Conservation (phyloP, 2,797 vertebrate genomes). For the Cyprinodon diabolis region DNA sequence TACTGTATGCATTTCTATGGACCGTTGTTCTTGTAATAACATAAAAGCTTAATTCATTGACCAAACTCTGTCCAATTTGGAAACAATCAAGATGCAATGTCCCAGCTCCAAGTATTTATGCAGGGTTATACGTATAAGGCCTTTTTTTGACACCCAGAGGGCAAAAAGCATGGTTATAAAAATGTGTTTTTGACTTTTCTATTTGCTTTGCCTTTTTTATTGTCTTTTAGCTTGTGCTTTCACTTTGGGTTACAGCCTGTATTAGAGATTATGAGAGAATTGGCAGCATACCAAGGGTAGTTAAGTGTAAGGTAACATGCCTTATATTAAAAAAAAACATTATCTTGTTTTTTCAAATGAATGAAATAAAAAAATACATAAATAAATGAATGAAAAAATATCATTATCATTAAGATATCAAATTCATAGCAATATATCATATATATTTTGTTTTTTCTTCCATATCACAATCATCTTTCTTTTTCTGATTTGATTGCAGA, state of each 20-base stretch:
- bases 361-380: not conserved
- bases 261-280: not conserved
- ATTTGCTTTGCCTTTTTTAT: not conserved
- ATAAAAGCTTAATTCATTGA: conserved; percentile 1
- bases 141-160: not conserved
- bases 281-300: not conserved
- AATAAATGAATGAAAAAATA: not conserved
- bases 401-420: too few relatives aligned
- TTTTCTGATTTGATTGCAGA: too few relatives aligned
- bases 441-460: too few relatives aligned
- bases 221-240: not conserved
- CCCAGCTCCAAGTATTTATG: not conserved
- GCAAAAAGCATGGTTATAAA: not conserved
- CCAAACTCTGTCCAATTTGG: not conserved
- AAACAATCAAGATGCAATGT: not conserved
- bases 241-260: not conserved
- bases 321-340: not conserved
- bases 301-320: not conserved
- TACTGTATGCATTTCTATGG: not conserved
- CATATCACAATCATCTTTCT: too few relatives aligned
- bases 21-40: not conserved
- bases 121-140: too few relatives aligned
- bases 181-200: not conserved
- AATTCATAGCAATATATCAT: too few relatives aligned
- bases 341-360: not conserved